These are phyloP conservation scores for Corythaeola cristata DNA, from an alignment of 2,113 vertebrate genomes.

Conservation along the genomic window DNA sequence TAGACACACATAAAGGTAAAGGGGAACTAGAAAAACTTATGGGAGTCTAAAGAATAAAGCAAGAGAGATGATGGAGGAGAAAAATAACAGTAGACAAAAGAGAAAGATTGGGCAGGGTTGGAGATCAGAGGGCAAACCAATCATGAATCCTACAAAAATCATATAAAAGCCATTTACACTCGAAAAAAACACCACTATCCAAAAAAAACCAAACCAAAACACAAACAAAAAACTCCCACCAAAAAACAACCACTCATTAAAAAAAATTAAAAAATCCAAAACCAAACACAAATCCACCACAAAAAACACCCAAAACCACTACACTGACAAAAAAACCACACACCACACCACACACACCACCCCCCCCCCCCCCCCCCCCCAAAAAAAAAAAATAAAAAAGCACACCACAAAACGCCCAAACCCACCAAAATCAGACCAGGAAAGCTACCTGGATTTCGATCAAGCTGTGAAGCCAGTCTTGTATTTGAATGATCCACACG, in stretches of 20 bases:
- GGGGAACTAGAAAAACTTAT: not conserved
- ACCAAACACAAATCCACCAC: not conserved
- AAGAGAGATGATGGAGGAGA: not conserved
- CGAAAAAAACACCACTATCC: not conserved
- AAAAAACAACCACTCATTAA: not conserved
- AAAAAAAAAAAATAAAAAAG: not conserved
- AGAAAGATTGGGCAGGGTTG: accelerated
- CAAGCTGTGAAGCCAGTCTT: slow-evolving; percentile 88
- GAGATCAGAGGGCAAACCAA: not conserved
- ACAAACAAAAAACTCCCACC: not conserved
- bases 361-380: too few species aligned
- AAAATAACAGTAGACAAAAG: not conserved
- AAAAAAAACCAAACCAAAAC: not conserved
- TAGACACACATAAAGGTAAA: not conserved
- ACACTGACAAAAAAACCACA: too few species aligned
- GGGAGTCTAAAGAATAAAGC: not conserved
- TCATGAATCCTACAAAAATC: not conserved
- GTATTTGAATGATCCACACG: slow-evolving; percentile 92
- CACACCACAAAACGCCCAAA: not conserved
- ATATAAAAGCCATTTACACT: not conserved
- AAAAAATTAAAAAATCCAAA: too few species aligned
- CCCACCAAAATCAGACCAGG: not conserved
- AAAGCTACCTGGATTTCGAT: slow-evolving; percentile 87
- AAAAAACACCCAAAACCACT: too few species aligned
- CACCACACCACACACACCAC: too few species aligned